phyloP scores from a whole-genome alignment of 1,140 invertebrate species.

The Phocides pigmalion region DNA sequence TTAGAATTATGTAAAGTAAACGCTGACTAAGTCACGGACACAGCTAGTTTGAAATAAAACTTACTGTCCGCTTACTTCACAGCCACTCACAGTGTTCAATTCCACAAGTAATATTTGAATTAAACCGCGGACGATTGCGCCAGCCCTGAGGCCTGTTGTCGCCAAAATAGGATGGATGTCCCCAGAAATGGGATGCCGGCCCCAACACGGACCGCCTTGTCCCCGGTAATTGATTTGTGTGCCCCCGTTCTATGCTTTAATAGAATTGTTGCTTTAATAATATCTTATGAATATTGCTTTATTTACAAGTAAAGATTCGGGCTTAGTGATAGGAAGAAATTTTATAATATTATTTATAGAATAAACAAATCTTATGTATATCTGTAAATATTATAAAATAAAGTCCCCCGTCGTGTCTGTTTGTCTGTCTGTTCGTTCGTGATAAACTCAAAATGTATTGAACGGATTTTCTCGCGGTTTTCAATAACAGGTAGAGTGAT shows the following conservation, averaged over 20 bases:
- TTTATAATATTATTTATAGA: no score
- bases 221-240: slow-evolving; percentile 73
- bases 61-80: slow-evolving; percentile 12
- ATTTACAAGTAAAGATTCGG: slow-evolving; percentile 14
- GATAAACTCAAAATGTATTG: no score
- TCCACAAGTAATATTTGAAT: slow-evolving; percentile 77
- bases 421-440: no score
- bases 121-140: slow-evolving; percentile 65
- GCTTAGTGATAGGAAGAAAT: no score
- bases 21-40: no score
- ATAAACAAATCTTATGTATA: no score
- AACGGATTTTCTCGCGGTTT: no score
- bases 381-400: no score
- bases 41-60: no score
- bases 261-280: slow-evolving; percentile 67
- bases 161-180: slow-evolving; percentile 66
- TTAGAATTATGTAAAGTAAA: no score
- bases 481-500: no score
- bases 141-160: slow-evolving; percentile 57
- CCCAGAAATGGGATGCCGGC: slow-evolving; percentile 61
- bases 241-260: slow-evolving; percentile 52
- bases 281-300: slow-evolving; percentile 37
- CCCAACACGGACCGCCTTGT: slow-evolving; percentile 65
- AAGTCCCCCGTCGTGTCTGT: no score
- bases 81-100: slow-evolving; percentile 57